A percentile compares a stretch with the other conserved stretches of the same genome.
These are phyloP conservation scores for Phaonia tiefii DNA, from an alignment of 2,888 invertebrate species.

Conservation along the genomic window DNA sequence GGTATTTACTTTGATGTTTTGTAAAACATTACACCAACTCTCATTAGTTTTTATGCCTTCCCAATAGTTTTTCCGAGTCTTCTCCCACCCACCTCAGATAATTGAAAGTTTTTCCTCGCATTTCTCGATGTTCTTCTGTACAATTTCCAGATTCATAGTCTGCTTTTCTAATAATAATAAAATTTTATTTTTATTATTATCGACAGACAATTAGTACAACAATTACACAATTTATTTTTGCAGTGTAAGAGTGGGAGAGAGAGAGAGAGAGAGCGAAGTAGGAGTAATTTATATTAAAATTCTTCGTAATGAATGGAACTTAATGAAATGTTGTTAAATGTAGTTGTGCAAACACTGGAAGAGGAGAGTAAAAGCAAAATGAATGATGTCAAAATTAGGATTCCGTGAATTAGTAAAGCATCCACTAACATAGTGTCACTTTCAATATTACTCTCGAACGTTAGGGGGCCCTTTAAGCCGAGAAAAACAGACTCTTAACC, in stretches of 20 bases:
- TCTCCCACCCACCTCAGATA: background rate
- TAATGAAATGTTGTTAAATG: background rate
- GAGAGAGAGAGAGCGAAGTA: too few species aligned
- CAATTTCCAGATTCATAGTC: conserved; percentile 14
- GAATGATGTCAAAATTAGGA: too few species aligned
- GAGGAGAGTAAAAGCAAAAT: too few species aligned
- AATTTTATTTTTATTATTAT: conserved; percentile 62
- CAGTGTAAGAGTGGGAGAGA: background rate
- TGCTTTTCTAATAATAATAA: conserved; percentile 52
- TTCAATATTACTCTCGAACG: too few species aligned
- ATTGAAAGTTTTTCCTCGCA: background rate
- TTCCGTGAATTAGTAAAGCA: too few species aligned
- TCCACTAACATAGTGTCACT: too few species aligned
- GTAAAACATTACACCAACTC: background rate
- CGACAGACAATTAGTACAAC: conserved; percentile 53
- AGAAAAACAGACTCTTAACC: too few species aligned
- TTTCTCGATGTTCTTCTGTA: background rate
- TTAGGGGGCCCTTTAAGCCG: too few species aligned
- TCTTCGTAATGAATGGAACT: conserved; percentile 2
- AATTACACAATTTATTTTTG: conserved; percentile 44
- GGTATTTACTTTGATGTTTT: too few species aligned
- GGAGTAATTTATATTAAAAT: conserved; percentile 6
- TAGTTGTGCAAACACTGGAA: background rate
- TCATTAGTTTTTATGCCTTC: conserved; percentile 1
- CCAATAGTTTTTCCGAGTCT: background rate